A percentile compares a stretch with the other conserved stretches of the same genome.
Evolutionary conservation across 2,113 vertebrate species (phyloP).

Genomic region (Malurus elegans): DNA sequence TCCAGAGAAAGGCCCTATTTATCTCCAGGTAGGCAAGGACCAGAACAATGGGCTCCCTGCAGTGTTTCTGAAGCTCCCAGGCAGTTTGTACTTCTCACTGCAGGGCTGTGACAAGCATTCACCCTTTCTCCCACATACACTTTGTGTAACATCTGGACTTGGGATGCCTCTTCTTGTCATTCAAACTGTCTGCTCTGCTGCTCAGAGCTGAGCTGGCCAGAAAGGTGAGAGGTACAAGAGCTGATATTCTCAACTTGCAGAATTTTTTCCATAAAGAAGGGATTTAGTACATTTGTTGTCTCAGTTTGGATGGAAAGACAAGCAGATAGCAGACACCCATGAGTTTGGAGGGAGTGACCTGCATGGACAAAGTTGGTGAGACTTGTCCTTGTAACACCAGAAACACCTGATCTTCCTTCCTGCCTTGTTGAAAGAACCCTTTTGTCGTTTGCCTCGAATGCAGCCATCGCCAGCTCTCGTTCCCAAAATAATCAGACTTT

Average conservation of each 20-base stretch:
- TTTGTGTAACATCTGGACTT: neutral
- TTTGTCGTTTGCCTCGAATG: neutral
- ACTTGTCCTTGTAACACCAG: neutral
- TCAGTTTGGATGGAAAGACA: neutral
- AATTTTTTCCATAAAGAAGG: neutral
- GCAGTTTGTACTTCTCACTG: neutral
- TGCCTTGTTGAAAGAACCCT: neutral
- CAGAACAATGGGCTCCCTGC: neutral
- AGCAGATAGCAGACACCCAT: neutral
- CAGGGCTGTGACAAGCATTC: neutral
- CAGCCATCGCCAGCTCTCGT: neutral
- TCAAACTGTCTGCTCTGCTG: neutral
- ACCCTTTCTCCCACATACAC: neutral
- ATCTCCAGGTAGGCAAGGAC: neutral
- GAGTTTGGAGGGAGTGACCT: neutral
- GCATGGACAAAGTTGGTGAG: neutral
- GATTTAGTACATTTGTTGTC: neutral
- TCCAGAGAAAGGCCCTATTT: neutral
- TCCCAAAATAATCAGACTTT: neutral
- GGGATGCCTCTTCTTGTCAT: neutral
- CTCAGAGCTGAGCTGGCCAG: neutral
- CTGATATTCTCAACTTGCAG: neutral
- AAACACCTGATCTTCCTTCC: neutral
- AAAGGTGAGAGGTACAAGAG: neutral
- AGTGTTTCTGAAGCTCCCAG: neutral